Conservation (phyloP, 1,140 invertebrate genomes). For the Anastatus disparis region DNA sequence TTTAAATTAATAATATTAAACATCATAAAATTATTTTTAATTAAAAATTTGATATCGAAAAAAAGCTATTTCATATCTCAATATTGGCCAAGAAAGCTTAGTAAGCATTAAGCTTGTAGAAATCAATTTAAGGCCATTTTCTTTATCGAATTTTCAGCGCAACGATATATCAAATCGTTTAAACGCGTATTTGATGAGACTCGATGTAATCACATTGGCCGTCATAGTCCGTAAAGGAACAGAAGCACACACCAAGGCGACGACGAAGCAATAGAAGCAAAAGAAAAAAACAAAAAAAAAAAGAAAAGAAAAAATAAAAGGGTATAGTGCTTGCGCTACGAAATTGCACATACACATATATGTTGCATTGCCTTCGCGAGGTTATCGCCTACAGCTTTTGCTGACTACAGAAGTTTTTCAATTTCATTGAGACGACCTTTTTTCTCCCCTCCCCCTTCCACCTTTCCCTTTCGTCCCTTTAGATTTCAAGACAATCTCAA, state of each 20-base stretch:
- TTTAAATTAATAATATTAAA: too few species aligned
- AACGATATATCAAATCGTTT: neutral
- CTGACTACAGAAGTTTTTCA: conserved; percentile 40
- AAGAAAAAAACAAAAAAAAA: neutral
- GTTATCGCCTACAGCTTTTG: conserved; percentile 26
- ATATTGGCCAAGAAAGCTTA: too few species aligned
- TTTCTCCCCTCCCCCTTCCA: neutral
- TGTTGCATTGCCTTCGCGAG: neutral
- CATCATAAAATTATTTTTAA: too few species aligned
- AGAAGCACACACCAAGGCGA: neutral
- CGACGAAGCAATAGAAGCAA: neutral
- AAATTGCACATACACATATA: too few species aligned
- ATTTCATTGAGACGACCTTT: conserved; percentile 36
- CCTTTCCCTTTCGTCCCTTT: too few species aligned
- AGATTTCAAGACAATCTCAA: too few species aligned
- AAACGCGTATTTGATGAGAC: neutral
- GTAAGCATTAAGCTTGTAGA: too few species aligned
- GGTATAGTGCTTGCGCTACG: neutral
- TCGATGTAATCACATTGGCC: conserved; percentile 5
- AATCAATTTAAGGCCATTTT: too few species aligned
- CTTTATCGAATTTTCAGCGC: neutral
- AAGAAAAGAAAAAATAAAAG: conserved; percentile 9
- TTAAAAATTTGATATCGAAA: too few species aligned
- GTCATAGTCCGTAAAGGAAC: neutral
- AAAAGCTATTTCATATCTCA: too few species aligned